Conservation (phyloP, 2,797 vertebrate species). For the Sandelia bainsii region DNA sequence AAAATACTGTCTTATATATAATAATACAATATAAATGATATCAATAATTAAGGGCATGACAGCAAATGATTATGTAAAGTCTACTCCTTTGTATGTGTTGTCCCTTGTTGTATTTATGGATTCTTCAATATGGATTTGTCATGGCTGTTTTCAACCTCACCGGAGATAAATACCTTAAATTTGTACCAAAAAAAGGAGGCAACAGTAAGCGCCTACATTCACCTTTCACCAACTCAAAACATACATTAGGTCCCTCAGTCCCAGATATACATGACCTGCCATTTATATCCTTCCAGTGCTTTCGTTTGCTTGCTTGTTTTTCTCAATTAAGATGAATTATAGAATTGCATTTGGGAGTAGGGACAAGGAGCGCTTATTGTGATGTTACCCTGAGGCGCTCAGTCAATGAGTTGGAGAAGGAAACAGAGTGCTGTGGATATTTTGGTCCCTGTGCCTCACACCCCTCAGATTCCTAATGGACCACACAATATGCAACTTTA, state of each 20-base stretch:
- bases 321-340: slow-evolving; percentile 86
- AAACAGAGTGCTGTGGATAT: slow-evolving; percentile 68
- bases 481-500: slow-evolving; percentile 64
- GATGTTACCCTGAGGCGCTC: slow-evolving; percentile 69
- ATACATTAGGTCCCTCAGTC: slow-evolving; percentile 55
- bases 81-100: not conserved
- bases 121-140: not conserved
- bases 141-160: slow-evolving; percentile 12
- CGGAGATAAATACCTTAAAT: slow-evolving; percentile 12
- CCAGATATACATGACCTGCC: slow-evolving; percentile 58
- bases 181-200: not conserved
- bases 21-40: not conserved
- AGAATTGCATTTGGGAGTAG: slow-evolving; percentile 70
- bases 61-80: not conserved
- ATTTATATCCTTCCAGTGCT: slow-evolving; percentile 59
- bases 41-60: slow-evolving; percentile 15
- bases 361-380: slow-evolving; percentile 64
- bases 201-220: slow-evolving; percentile 26
- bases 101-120: not conserved
- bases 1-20: not conserved
- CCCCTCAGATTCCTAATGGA: slow-evolving; percentile 69
- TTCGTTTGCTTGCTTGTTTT: slow-evolving; percentile 73
- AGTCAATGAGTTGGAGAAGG: slow-evolving; percentile 68
- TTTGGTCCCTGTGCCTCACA: slow-evolving; percentile 66
- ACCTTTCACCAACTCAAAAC: slow-evolving; percentile 46